These are phyloP conservation scores for Anguilla pacifica DNA, from an alignment of 2,797 vertebrate genomes.

Conservation along the genomic window DNA sequence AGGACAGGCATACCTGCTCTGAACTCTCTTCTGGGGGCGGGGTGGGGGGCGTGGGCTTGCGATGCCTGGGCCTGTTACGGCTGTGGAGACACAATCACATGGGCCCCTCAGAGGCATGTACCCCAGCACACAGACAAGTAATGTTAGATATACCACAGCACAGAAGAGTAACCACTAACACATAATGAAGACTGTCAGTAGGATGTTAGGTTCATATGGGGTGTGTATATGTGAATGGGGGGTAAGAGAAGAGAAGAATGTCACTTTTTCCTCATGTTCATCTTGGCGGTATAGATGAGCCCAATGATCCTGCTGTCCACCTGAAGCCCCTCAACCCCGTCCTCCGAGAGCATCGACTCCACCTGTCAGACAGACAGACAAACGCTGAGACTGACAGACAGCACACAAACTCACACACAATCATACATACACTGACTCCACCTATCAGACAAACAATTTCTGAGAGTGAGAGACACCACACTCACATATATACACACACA, in stretches of 20 bases:
- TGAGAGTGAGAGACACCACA: neutral
- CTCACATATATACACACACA: neutral
- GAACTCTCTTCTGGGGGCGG: neutral
- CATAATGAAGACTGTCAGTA: too few relatives aligned
- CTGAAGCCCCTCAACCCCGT: slow-evolving; percentile 60
- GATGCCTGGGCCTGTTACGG: neutral
- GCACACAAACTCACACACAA: neutral
- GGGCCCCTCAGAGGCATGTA: neutral
- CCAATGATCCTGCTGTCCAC: slow-evolving; percentile 71
- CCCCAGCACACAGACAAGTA: neutral
- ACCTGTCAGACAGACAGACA: slow-evolving; percentile 51
- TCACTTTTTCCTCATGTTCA: slow-evolving; percentile 65
- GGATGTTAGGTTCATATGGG: too few relatives aligned
- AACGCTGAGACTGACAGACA: neutral
- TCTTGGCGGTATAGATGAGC: slow-evolving; percentile 68
- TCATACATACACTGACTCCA: neutral
- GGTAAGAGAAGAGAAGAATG: neutral
- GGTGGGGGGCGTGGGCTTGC: neutral
- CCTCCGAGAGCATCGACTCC: slow-evolving; percentile 55
- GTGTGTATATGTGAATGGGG: neutral
- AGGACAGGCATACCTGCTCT: neutral
- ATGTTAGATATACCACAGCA: neutral
- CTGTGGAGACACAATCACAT: neutral
- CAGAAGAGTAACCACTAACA: neutral
- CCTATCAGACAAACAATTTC: neutral